phyloP scores from a whole-genome alignment of 2,888 invertebrate species.

The Noctuana brunneofusca region DNA sequence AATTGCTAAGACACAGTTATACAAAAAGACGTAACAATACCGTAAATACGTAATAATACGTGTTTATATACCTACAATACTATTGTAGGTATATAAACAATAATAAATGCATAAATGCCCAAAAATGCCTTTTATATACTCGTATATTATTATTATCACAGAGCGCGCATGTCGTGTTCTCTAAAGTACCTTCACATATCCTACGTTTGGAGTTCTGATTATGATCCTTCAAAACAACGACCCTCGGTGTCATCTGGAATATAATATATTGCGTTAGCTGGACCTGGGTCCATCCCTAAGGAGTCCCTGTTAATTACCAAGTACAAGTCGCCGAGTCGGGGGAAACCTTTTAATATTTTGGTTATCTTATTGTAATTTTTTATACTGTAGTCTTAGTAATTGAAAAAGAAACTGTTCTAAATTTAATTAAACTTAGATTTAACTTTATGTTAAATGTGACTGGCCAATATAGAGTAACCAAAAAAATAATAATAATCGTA shows the following conservation, averaged over 20 bases:
- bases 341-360: constrained; percentile 68
- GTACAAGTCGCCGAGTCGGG: constrained; percentile 78
- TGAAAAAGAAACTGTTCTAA: neutral
- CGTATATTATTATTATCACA: too few relatives aligned
- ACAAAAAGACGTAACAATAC: too few relatives aligned
- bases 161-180: constrained; percentile 12
- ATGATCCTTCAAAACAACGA: constrained; percentile 73
- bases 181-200: constrained; percentile 30
- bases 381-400: neutral
- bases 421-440: too few relatives aligned
- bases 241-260: constrained; percentile 77
- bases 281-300: constrained; percentile 73
- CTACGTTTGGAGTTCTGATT: constrained; percentile 56
- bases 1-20: too few relatives aligned
- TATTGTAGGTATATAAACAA: too few relatives aligned
- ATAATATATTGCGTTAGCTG: constrained; percentile 77
- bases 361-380: constrained; percentile 50
- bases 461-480: too few relatives aligned
- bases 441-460: too few relatives aligned
- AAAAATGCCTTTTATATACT: neutral
- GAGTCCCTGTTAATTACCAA: constrained; percentile 85
- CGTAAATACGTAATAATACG: too few relatives aligned
- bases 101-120: too few relatives aligned
- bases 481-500: constrained; percentile 31
- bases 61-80: too few relatives aligned